Evolutionary conservation across 2,797 vertebrate species (phyloP).

Genomic region (Apodemus agrarius): DNA sequence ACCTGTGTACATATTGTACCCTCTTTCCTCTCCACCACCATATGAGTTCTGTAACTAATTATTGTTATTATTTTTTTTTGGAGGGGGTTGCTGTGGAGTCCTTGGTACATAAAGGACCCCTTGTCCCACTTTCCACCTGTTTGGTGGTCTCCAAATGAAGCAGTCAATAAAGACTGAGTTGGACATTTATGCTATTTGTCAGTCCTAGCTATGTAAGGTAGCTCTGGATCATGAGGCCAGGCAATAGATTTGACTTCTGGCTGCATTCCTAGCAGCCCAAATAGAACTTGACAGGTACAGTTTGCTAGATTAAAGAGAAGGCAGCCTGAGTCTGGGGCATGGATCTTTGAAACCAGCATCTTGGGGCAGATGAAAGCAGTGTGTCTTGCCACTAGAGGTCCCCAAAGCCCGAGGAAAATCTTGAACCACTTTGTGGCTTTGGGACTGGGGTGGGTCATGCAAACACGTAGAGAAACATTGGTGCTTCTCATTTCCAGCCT

Average conservation of each 20-base stretch:
- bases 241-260: not conserved
- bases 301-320: not conserved
- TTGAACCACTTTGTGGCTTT: not conserved
- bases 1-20: conserved; percentile 36
- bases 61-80: not conserved
- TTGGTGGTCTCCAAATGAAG: conserved; percentile 64
- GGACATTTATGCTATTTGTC: conserved; percentile 13
- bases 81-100: not conserved
- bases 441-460: not conserved
- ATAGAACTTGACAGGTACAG: not conserved
- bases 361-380: not conserved
- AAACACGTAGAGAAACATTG: not conserved
- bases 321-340: not conserved
- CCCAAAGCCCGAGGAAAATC: not conserved
- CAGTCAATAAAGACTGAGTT: conserved; percentile 78
- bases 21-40: not conserved
- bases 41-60: conserved; percentile 63
- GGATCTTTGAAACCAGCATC: not conserved
- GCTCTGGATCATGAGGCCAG: not conserved
- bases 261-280: not conserved
- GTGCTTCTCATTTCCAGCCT: not conserved
- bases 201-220: not conserved
- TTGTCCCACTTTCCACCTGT: not conserved
- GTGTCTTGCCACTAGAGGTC: conserved; percentile 67
- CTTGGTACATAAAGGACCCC: conserved; percentile 20